These are phyloP conservation scores for Gallinago jamesoni DNA, from an alignment of 2,113 vertebrate species.

Conservation along the genomic window DNA sequence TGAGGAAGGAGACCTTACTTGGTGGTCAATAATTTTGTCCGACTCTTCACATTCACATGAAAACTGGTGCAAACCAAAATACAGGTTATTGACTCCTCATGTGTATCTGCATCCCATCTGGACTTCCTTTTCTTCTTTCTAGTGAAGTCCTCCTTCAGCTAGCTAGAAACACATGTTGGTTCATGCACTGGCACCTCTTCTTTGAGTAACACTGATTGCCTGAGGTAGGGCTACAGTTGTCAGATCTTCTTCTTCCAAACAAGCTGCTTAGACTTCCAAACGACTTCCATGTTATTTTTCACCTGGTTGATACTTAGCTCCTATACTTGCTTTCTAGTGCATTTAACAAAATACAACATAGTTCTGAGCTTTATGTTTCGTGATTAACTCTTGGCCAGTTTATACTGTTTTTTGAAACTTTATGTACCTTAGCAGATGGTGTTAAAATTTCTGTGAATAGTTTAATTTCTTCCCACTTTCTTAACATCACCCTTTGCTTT, in stretches of 20 bases:
- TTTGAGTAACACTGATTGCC: neutral
- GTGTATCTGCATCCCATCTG: neutral
- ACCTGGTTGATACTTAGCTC: neutral
- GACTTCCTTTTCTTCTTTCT: neutral
- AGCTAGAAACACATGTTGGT: neutral
- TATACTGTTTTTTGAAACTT: neutral
- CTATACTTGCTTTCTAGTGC: neutral
- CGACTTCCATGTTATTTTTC: neutral
- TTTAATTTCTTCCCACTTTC: constrained; percentile 29
- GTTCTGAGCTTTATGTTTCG: neutral
- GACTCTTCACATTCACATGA: neutral
- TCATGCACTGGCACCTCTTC: neutral
- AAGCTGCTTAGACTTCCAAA: neutral
- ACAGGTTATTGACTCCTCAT: neutral
- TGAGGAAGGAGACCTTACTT: neutral
- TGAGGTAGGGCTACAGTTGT: neutral
- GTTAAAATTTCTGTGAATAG: neutral
- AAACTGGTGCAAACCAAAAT: neutral
- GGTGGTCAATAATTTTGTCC: neutral
- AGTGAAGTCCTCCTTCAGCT: neutral
- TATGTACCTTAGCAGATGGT: constrained; percentile 8
- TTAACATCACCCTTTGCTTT: constrained; percentile 17
- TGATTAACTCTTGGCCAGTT: constrained; percentile 22
- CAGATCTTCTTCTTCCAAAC: neutral
- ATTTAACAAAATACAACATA: neutral